Percentiles rank a stretch among this genome's conserved stretches.
Evolutionary conservation across 2,797 vertebrate species (phyloP).

Genomic region (Eurystomus glaucurus): DNA sequence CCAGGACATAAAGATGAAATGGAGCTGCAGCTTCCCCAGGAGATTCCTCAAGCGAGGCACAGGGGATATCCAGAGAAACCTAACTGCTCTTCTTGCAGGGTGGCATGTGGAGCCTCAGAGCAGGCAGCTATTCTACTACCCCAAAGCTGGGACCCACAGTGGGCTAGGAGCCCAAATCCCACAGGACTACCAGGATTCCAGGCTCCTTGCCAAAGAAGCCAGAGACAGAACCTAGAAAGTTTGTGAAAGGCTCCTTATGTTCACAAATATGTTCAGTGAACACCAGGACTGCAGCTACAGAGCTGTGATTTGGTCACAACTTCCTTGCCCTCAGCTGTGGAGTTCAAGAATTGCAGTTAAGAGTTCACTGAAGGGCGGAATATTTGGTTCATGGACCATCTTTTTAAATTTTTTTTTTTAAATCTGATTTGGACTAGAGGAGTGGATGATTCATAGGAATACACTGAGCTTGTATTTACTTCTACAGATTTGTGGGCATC

Average conservation of each 20-base stretch:
- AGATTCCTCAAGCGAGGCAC: not conserved
- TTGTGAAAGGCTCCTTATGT: not conserved
- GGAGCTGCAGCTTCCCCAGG: not conserved
- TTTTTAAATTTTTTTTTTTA: not conserved
- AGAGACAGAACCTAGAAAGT: not conserved
- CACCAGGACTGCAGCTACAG: not conserved
- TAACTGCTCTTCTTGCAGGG: not conserved
- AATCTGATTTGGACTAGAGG: not conserved
- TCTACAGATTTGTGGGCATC: not conserved
- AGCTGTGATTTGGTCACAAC: rapidly evolving
- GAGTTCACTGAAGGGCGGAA: not conserved
- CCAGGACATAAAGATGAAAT: not conserved
- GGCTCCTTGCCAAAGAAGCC: not conserved
- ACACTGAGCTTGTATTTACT: not conserved
- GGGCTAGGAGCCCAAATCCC: not conserved
- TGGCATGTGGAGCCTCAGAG: not conserved
- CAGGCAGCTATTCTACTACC: not conserved
- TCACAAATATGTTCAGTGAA: not conserved
- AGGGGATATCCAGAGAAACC: not conserved
- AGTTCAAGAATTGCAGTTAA: not conserved
- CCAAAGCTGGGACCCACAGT: not conserved
- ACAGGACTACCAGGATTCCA: not conserved
- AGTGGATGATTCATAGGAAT: not conserved
- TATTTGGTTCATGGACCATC: not conserved
- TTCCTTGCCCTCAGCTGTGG: not conserved